phyloP scores from a whole-genome alignment of 2,797 vertebrate species.

The Pangasius larnaudii region DNA sequence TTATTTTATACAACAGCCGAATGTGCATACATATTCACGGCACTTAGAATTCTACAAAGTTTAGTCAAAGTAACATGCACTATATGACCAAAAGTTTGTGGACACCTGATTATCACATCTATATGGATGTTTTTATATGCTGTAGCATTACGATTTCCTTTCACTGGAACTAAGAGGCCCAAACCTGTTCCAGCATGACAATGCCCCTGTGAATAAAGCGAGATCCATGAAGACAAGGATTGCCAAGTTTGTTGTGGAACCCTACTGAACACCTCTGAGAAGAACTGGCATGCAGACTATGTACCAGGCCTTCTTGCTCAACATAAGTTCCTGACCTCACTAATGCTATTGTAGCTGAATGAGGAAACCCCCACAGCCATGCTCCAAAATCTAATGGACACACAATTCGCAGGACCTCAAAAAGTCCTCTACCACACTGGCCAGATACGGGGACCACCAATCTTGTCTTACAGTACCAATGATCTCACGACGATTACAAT shows the following conservation, averaged over 20 bases:
- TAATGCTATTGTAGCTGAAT: background rate
- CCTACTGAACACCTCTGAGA: background rate
- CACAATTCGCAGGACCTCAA: background rate
- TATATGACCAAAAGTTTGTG: background rate
- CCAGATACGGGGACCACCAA: no score
- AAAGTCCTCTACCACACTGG: background rate
- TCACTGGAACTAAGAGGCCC: no score
- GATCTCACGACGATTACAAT: background rate
- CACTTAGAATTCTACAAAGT: background rate
- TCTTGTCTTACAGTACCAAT: no score
- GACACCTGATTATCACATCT: background rate
- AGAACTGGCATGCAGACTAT: background rate
- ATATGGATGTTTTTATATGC: background rate
- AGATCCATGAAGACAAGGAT: no score
- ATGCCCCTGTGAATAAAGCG: no score
- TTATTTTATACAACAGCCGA: no score
- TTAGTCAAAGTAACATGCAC: background rate
- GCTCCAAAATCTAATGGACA: background rate
- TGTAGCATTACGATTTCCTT: no score
- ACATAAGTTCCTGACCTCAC: no score
- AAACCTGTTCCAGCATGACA: no score
- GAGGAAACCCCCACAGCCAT: background rate
- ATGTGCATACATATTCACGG: background rate
- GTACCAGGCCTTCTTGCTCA: no score
- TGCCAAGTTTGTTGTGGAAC: no score